These are phyloP conservation scores for Pseudorhombus dupliciocellatus DNA, from an alignment of 2,113 vertebrate species.

Conservation along the genomic window DNA sequence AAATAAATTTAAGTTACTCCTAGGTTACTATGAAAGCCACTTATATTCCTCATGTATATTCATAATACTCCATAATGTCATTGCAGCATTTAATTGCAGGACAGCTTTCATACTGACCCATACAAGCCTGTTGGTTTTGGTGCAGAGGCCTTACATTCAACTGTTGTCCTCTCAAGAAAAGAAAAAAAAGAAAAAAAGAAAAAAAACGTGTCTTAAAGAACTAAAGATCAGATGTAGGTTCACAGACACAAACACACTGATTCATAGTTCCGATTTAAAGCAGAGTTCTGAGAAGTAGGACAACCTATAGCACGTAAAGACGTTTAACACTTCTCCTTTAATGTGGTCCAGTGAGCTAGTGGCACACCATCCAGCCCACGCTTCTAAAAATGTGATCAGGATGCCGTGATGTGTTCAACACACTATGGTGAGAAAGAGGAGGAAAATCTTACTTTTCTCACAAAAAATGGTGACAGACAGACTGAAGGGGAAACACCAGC, in stretches of 20 bases:
- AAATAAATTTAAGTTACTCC: too few relatives aligned
- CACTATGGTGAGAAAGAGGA: constrained; percentile 3
- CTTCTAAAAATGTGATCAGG: constrained; percentile 22
- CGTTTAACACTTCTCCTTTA: constrained; percentile 12
- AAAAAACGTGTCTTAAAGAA: background rate
- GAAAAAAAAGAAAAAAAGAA: background rate
- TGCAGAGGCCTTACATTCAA: background rate
- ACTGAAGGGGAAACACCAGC: constrained; percentile 8
- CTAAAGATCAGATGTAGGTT: background rate
- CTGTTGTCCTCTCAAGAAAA: background rate
- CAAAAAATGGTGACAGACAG: background rate
- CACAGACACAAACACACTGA: constrained; percentile 14
- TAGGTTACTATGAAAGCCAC: too few relatives aligned
- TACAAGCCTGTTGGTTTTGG: background rate
- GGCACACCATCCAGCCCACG: constrained; percentile 10
- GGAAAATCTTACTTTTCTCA: constrained; percentile 6
- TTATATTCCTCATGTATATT: too few relatives aligned
- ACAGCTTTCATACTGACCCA: background rate
- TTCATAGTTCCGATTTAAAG: constrained; percentile 28
- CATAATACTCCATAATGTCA: too few relatives aligned
- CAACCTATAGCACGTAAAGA: constrained; percentile 33
- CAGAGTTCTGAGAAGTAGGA: constrained; percentile 39
- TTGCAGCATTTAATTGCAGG: too few relatives aligned
- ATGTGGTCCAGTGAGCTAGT: constrained; percentile 35
- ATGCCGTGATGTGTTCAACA: constrained; percentile 17